phyloP scores from a whole-genome alignment of 2,797 vertebrate genomes.

The Gymnodraco acuticeps region DNA sequence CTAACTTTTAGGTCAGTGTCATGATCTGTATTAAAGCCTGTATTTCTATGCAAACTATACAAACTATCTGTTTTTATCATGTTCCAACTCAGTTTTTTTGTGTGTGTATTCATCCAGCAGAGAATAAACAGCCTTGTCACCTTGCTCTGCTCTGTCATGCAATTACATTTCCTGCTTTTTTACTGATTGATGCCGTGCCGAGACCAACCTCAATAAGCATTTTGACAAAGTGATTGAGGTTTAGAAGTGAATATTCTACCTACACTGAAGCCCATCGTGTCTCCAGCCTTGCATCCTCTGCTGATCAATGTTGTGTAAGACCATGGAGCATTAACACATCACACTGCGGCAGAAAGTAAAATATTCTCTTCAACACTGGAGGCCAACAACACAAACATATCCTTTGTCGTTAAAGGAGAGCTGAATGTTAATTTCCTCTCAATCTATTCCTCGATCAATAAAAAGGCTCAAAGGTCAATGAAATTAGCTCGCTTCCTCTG shows the following conservation, averaged over 20 bases:
- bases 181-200: conserved; percentile 25
- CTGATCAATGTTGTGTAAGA: conserved; percentile 43
- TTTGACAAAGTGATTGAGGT: conserved; percentile 64
- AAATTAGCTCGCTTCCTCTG: conserved; percentile 49
- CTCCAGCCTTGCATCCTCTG: conserved; percentile 25
- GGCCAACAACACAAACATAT: conserved; percentile 37
- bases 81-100: too few relatives aligned
- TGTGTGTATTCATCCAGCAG: conserved; percentile 18
- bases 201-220: conserved; percentile 32
- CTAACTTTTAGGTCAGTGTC: too few relatives aligned
- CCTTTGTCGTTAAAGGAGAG: conserved; percentile 42
- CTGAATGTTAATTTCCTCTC: conserved; percentile 43
- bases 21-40: too few relatives aligned
- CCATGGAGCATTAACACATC: conserved; percentile 32
- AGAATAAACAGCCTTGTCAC: conserved; percentile 38
- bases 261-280: conserved; percentile 7
- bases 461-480: conserved; percentile 63
- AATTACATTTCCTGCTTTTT: conserved; percentile 36
- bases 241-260: conserved; percentile 58
- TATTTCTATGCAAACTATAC: too few relatives aligned
- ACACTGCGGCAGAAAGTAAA: conserved; percentile 14
- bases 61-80: too few relatives aligned
- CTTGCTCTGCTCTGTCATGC: conserved; percentile 15
- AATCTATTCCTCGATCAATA: conserved; percentile 53
- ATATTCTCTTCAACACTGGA: conserved; percentile 11